Evolutionary conservation across 2,797 vertebrate species (phyloP).

Genomic region (Gymnothorax javanicus): DNA sequence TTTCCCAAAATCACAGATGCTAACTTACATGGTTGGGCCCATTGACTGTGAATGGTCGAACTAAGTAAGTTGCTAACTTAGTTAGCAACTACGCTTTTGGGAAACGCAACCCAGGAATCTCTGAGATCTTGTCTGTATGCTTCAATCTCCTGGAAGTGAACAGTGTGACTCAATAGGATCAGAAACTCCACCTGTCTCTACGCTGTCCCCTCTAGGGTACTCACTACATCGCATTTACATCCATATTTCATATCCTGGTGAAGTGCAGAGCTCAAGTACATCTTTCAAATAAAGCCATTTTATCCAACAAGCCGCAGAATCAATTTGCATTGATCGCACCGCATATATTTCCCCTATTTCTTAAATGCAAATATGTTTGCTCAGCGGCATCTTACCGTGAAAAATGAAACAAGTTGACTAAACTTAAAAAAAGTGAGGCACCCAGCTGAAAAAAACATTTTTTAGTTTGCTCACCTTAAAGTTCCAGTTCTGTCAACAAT

Average conservation of each 20-base stretch:
- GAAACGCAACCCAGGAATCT: not conserved
- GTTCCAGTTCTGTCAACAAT: no score
- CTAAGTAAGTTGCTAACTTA: no score
- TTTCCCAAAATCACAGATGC: no score
- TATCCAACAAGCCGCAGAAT: not conserved
- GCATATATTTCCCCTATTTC: not conserved
- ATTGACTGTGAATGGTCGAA: no score
- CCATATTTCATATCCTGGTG: not conserved
- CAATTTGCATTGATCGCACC: not conserved
- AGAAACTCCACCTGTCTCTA: not conserved
- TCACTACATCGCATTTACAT: not conserved
- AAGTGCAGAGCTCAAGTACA: not conserved
- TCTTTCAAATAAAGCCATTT: not conserved
- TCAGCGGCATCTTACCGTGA: not conserved
- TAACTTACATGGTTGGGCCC: no score
- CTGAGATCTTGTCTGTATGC: not conserved
- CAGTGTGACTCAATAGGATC: not conserved
- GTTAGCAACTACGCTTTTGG: no score
- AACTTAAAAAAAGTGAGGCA: not conserved
- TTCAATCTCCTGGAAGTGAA: not conserved
- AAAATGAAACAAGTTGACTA: not conserved
- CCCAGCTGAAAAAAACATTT: no score
- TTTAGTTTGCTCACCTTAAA: no score
- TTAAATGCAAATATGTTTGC: not conserved
- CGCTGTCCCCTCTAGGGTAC: conserved; percentile 3